A percentile compares a stretch with the other conserved stretches of the same genome.
Conservation (phyloP, 2,888 invertebrate genomes). For the Gnatocerus cornutus region DNA sequence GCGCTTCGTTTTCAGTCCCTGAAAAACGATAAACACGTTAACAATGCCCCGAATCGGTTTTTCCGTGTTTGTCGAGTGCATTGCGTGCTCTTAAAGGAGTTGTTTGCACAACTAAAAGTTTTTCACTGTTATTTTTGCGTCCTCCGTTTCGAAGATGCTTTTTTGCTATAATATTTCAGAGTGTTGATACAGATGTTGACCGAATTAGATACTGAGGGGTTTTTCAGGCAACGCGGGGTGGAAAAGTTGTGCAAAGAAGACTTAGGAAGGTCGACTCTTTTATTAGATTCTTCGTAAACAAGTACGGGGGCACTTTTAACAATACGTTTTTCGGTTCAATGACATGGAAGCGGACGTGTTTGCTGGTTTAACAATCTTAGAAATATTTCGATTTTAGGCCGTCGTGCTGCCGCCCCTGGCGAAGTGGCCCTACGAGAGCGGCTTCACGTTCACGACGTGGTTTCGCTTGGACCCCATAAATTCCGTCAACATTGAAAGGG, state of each 20-base stretch:
- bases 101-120: slow-evolving; percentile 56
- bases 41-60: slow-evolving; percentile 29
- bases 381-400: too few relatives aligned
- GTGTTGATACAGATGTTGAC: slow-evolving; percentile 15
- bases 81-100: slow-evolving; percentile 33
- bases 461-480: slow-evolving; percentile 98
- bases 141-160: slow-evolving; percentile 4
- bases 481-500: slow-evolving; percentile 98
- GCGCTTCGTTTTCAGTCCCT: slow-evolving; percentile 6
- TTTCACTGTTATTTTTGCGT: slow-evolving; percentile 41
- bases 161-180: slow-evolving; percentile 8
- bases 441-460: slow-evolving; percentile 99
- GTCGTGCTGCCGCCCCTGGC: slow-evolving; percentile 97
- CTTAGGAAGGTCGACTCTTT: not conserved
- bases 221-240: not conserved
- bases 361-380: too few relatives aligned
- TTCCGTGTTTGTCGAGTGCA: slow-evolving; percentile 30
- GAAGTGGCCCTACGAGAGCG: slow-evolving; percentile 99
- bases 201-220: slow-evolving; percentile 2
- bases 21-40: slow-evolving; percentile 38
- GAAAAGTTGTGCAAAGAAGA: not conserved
- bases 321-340: too few relatives aligned
- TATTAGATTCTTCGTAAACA: too few relatives aligned
- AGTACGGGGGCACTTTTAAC: too few relatives aligned
- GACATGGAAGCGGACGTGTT: not conserved